A percentile compares a stretch with the other conserved stretches of the same genome.
Conservation (phyloP, 23 tunicate genomes). For the Aplidium turbinatum region DNA sequence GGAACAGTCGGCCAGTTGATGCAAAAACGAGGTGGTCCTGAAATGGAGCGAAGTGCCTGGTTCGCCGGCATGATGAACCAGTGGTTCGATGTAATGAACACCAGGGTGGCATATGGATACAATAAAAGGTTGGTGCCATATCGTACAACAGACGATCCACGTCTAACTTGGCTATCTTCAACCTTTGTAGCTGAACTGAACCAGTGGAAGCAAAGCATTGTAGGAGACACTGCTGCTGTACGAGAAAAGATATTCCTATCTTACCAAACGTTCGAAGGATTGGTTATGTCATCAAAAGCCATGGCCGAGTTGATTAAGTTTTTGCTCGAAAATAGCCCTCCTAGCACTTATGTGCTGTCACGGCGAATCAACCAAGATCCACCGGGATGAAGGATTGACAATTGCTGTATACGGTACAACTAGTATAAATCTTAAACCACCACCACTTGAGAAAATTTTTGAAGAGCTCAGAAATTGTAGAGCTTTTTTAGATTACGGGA, state of each 20-base stretch:
- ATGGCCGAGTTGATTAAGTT: background rate
- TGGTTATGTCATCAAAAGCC: constrained; percentile 1
- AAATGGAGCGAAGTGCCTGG: constrained; percentile 40
- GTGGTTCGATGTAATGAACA: constrained; percentile 33
- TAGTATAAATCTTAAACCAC: too few relatives aligned
- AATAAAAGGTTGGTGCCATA: constrained; percentile 10
- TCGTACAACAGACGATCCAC: background rate
- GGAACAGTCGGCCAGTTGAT: constrained; percentile 7
- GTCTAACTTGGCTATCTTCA: constrained; percentile 13
- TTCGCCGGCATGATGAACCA: constrained; percentile 23
- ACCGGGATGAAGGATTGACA: too few relatives aligned
- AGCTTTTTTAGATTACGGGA: too few relatives aligned
- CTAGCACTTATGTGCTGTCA: background rate
- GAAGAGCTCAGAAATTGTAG: too few relatives aligned
- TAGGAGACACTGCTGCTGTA: background rate
- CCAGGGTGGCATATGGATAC: background rate
- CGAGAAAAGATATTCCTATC: constrained; percentile 9
- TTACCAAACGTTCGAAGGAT: constrained; percentile 7
- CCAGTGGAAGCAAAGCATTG: constrained; percentile 8
- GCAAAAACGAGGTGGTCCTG: constrained; percentile 23
- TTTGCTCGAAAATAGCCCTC: background rate
- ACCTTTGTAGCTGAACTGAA: constrained; percentile 6
- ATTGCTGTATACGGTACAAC: too few relatives aligned
- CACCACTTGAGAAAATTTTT: too few relatives aligned
- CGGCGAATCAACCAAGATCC: constrained; percentile 14